Conservation (phyloP, 2,888 invertebrate genomes). For the Ommatoiulus sabulosus region DNA sequence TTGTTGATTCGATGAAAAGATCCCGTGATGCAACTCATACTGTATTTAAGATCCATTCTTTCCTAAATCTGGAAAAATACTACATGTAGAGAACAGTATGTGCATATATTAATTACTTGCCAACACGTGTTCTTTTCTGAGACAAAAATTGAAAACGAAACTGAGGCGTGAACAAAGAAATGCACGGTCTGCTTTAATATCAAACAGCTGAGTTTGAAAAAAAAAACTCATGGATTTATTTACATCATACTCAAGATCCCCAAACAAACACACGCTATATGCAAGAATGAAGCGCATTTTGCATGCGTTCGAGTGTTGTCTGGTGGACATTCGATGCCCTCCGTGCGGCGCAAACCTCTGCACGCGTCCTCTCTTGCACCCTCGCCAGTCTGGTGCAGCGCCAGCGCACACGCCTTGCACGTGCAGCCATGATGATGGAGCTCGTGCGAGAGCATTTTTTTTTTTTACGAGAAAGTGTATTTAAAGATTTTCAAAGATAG, state of each 20-base stretch:
- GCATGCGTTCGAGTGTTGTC: not conserved
- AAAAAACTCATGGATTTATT: not conserved
- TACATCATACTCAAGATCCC: not conserved
- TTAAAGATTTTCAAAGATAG: conserved; percentile 1
- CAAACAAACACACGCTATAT: not conserved
- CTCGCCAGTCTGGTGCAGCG: not conserved
- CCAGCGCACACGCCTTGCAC: not conserved
- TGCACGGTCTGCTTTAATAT: not conserved
- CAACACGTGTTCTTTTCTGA: too few relatives aligned
- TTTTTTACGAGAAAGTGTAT: not conserved
- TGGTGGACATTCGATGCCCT: conserved; percentile 1
- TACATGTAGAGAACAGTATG: too few relatives aligned
- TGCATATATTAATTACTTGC: too few relatives aligned
- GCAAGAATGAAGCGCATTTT: not conserved
- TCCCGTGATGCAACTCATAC: too few relatives aligned
- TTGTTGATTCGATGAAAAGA: too few relatives aligned
- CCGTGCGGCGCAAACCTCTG: conserved; percentile 1
- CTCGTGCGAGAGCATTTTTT: not conserved
- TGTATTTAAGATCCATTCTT: too few relatives aligned
- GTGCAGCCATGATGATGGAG: not conserved
- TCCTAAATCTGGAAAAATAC: too few relatives aligned
- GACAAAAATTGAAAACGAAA: not conserved
- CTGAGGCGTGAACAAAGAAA: not conserved
- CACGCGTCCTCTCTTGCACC: not conserved
- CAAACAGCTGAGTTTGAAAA: not conserved